phyloP scores from a whole-genome alignment of 2,888 invertebrate genomes.

The Eurois occulta region DNA sequence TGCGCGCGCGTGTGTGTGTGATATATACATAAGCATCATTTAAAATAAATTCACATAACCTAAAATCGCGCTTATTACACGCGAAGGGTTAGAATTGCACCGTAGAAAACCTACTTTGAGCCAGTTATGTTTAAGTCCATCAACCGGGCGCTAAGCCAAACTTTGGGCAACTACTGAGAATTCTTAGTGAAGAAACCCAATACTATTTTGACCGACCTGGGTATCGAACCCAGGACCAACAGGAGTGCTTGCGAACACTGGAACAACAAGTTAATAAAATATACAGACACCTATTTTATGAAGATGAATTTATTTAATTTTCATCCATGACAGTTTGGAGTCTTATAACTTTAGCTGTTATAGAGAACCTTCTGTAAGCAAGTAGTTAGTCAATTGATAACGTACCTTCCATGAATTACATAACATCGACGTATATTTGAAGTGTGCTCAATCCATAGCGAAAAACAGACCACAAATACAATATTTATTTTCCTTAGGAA shows the following conservation, averaged over 20 bases:
- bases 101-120: not conserved
- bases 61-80: not conserved
- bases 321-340: not conserved
- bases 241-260: not conserved
- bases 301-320: not conserved
- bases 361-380: not conserved
- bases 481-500: conserved; percentile 66
- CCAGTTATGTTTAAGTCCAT: not conserved
- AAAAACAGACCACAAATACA: conserved; percentile 33
- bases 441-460: not conserved
- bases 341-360: not conserved
- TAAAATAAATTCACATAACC: not conserved
- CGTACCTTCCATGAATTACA: not conserved
- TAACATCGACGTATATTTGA: not conserved
- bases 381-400: not conserved
- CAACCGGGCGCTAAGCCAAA: not conserved
- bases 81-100: not conserved
- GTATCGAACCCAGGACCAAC: not conserved
- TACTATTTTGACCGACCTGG: not conserved
- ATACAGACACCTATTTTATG: not conserved
- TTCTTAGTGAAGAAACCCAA: not conserved
- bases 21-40: not conserved
- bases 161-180: not conserved
- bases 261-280: not conserved
- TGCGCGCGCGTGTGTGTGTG: too few relatives aligned